Percentiles rank a stretch among this genome's conserved stretches.
These are phyloP conservation scores for Unio delphinus DNA, from an alignment of 2,888 invertebrate species.

Conservation along the genomic window DNA sequence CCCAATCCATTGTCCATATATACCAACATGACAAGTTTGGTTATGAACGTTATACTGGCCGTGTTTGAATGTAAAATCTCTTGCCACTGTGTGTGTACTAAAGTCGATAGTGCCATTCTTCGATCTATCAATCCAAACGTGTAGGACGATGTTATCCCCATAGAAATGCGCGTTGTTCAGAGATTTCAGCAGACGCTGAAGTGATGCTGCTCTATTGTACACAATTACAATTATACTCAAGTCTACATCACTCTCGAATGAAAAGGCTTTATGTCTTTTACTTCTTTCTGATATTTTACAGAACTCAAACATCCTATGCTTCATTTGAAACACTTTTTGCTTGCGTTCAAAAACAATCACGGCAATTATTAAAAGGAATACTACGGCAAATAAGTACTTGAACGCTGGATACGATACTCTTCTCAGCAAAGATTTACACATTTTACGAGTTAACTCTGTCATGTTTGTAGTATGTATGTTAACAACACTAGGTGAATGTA, in stretches of 20 bases:
- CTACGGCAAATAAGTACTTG: too few species aligned
- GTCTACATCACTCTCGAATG: not conserved
- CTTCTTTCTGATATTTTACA: too few species aligned
- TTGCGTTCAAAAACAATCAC: too few species aligned
- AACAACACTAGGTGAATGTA: too few species aligned
- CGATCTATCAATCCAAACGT: slow-evolving; percentile 23
- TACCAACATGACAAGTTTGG: slow-evolving; percentile 17
- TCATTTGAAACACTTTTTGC: too few species aligned
- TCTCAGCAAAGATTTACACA: too few species aligned
- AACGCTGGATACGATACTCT: too few species aligned
- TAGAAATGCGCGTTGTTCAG: slow-evolving; percentile 13
- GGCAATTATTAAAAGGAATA: too few species aligned
- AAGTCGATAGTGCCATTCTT: slow-evolving; percentile 7
- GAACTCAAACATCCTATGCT: too few species aligned
- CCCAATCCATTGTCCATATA: slow-evolving; percentile 29
- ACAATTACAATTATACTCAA: slow-evolving; percentile 16
- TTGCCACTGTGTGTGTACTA: slow-evolving; percentile 3
- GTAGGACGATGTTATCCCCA: slow-evolving; percentile 10
- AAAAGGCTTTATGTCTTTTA: too few species aligned
- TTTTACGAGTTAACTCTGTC: too few species aligned
- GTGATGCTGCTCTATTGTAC: slow-evolving; percentile 11
- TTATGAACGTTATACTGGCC: slow-evolving; percentile 9
- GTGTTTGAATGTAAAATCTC: slow-evolving; percentile 16
- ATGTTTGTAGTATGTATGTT: too few species aligned
- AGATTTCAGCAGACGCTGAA: slow-evolving; percentile 14